Evolutionary conservation across 2,797 vertebrate species (phyloP), one percentile per base, ranked within the genome.

Genomic region (Tangara arthus): DNA sequence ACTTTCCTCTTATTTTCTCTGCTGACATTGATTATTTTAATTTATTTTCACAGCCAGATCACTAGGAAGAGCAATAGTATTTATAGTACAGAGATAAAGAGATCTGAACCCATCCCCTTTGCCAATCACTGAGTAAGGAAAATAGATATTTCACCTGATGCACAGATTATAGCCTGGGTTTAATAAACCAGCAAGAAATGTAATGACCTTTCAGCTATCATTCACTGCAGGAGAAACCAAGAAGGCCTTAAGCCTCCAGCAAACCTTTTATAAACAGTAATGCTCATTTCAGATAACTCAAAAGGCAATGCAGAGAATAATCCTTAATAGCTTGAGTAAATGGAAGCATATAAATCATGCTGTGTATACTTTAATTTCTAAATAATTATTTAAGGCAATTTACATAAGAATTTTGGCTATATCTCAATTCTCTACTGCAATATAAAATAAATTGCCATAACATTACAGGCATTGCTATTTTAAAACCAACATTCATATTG

Each of bases 11-110:
- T 89, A 44, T 98, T 98, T 97, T 88, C 95, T 96, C 91, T 97
- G 70, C 81, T 97, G 93, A 97, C 93, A 97, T 95, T 96, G 94
- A 97, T 97, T 97, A 96, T 97, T 96, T 97, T 97, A 97, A 97
- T 97, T 97, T 98, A 96, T 94, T 94, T 96, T 97, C 96, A 97
- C 89, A 97, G 94, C 65, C 60, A 96, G 95, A 96, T 82, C 72
- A 90, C 57, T 63, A 89, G 42, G 87, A 97, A 87, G 57, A 96
- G 87, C 59, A 96, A 94, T 87, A 95, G 7, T 28, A 68, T 87
- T 92, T 96, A 96, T 79, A 94, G 52, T 22, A 34, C 28, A 63
- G 90, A 95, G 65, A 91, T 89, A 95, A 96, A 90, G 60, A 77
- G 82, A 92, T 93, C 79, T 96, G 96, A 89, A 86, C 30, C 35